These are phyloP conservation scores for Cyrtorhinus lividipennis DNA, from an alignment of 1,140 invertebrate genomes.

Conservation along the genomic window DNA sequence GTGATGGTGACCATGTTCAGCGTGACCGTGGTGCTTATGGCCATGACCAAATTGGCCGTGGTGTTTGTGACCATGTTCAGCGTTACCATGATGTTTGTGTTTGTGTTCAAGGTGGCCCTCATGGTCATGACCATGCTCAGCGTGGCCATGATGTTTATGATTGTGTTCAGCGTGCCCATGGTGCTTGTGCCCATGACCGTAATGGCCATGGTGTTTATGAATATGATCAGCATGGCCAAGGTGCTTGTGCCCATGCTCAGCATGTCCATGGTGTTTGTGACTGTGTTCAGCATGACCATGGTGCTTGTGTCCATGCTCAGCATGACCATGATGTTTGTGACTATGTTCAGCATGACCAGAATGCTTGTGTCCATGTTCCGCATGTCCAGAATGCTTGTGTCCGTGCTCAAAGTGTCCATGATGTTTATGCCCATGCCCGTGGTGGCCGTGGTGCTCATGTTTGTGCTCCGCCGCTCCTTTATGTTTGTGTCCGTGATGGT, in stretches of 20 bases:
- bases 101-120: not conserved
- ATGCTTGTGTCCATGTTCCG: not conserved
- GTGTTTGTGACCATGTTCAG: not conserved
- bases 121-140: not conserved
- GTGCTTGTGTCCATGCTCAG: constrained; percentile 2
- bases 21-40: too few relatives aligned
- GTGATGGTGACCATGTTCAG: not conserved
- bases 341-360: too few relatives aligned
- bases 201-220: constrained; percentile 1
- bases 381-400: not conserved
- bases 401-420: constrained; percentile 6
- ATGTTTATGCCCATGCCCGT: too few relatives aligned
- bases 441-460: constrained; percentile 9
- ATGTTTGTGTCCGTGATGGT: constrained; percentile 8
- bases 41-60: too few relatives aligned
- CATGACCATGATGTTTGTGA: constrained; percentile 12
- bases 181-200: too few relatives aligned
- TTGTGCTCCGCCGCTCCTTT: not conserved
- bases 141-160: constrained; percentile 3
- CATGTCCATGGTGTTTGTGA: constrained; percentile 7
- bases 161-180: not conserved
- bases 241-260: constrained; percentile 1
- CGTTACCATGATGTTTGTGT: too few relatives aligned
- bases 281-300: not conserved
- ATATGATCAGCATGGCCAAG: constrained; percentile 4